A percentile compares a stretch with the other conserved stretches of the same genome.
These are phyloP conservation scores for Macrotrachela quadricornifera DNA, from an alignment of 1,140 invertebrate genomes.

Conservation along the genomic window DNA sequence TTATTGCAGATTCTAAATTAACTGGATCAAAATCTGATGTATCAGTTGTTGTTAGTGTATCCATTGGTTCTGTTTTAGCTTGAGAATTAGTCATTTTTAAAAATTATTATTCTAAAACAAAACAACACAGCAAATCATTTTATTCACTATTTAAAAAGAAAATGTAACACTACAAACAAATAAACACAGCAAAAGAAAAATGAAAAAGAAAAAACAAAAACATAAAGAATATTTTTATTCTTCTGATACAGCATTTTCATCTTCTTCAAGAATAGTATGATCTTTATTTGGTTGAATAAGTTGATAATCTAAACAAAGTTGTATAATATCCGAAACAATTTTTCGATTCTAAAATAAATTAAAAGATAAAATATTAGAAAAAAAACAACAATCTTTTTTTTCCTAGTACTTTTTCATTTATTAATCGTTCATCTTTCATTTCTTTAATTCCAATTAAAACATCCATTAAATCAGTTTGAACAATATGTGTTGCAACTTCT, in stretches of 20 bases:
- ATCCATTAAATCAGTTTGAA: conserved; percentile 7
- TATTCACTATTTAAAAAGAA: too few relatives aligned
- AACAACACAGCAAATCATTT: too few relatives aligned
- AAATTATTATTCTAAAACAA: too few relatives aligned
- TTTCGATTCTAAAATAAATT: neutral
- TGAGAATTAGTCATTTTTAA: too few relatives aligned
- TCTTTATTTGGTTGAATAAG: neutral
- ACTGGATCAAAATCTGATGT: conserved; percentile 1
- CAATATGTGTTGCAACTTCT: neutral
- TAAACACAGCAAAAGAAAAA: too few relatives aligned
- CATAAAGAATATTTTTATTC: too few relatives aligned
- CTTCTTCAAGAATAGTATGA: neutral
- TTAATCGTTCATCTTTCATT: neutral
- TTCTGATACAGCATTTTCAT: neutral
- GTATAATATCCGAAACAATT: neutral
- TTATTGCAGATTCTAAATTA: conserved; percentile 16
- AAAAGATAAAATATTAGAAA: too few relatives aligned
- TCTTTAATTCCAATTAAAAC: neutral
- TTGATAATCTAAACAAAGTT: neutral
- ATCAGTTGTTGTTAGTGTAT: neutral
- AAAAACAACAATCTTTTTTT: too few relatives aligned
- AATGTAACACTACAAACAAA: too few relatives aligned
- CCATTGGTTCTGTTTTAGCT: neutral
- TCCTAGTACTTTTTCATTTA: neutral
- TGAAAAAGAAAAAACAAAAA: too few relatives aligned